Evolutionary conservation across 2,113 vertebrate species (phyloP).

Genomic region (human): GRCh38 chr4:48522501-48523000

Average conservation of each 20-base stretch:
- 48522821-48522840: not conserved
- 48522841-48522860: not conserved
- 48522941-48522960: constrained; percentile 99
- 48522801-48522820: not conserved
- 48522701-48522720: rapidly evolving
- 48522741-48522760: not conserved
- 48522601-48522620: not conserved
- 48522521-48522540: not conserved
- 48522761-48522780: not conserved
- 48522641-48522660: not conserved
- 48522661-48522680: not conserved
- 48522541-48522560: not conserved
- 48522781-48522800: not conserved
- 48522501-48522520: not conserved
- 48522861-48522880: not conserved
- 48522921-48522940: constrained; percentile 96
- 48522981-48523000: constrained; percentile 97
- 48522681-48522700: rapidly evolving
- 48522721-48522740: too few species aligned
- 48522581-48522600: not conserved
- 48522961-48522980: constrained; percentile 98
- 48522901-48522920: constrained; percentile 94
- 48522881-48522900: constrained; percentile 82
- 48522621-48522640: not conserved
- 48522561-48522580: not conserved